These are phyloP conservation scores for Sepioteuthis lessoniana DNA, from an alignment of 2,888 invertebrate species.

Conservation along the genomic window DNA sequence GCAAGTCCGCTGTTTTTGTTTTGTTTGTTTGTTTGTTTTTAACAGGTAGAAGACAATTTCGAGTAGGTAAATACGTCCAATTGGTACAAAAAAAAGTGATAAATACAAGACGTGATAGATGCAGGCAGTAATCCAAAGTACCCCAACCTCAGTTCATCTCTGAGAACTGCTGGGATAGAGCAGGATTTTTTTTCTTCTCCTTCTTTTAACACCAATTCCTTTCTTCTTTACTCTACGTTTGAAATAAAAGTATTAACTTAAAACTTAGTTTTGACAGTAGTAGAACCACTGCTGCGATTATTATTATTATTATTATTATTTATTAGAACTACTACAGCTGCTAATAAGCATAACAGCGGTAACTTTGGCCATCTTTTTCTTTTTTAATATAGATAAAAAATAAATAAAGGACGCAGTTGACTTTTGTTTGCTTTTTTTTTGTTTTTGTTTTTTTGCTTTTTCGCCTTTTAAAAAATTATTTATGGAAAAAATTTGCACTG, in stretches of 20 bases:
- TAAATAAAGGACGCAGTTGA: neutral
- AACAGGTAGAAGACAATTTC: neutral
- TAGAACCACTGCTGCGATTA: neutral
- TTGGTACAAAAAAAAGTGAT: too few species aligned
- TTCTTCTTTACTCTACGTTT: neutral
- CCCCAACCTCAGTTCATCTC: too few species aligned
- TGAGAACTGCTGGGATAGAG: too few species aligned
- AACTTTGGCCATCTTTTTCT: neutral
- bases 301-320: neutral
- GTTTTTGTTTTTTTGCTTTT: too few species aligned
- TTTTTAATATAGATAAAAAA: too few species aligned
- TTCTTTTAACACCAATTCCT: neutral
- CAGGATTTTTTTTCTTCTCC: too few species aligned
- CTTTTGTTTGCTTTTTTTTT: neutral
- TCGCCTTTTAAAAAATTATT: too few species aligned
- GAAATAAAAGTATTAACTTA: neutral
- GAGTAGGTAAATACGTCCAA: neutral
- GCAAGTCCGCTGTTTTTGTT: neutral
- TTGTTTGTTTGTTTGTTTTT: neutral
- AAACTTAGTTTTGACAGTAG: neutral
- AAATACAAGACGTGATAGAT: neutral
- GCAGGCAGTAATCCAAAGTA: too few species aligned
- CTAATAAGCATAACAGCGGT: neutral
- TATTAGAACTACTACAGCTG: neutral
- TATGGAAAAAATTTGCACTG: too few species aligned